These are phyloP conservation scores for Nemotelus pantherinus DNA, from an alignment of 2,888 invertebrate species.

Conservation along the genomic window DNA sequence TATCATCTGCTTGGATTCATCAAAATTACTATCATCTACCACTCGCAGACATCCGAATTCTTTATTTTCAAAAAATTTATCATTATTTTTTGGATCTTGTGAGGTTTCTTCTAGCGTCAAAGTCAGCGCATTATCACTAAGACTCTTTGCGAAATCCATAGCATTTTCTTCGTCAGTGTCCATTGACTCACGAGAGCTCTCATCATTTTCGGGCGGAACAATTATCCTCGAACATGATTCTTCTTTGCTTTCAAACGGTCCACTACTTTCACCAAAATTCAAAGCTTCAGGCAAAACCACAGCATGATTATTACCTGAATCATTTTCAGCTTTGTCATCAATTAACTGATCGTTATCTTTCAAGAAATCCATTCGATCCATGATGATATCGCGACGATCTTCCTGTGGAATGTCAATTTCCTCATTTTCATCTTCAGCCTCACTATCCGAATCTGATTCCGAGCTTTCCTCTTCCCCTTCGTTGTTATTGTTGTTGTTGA, in stretches of 20 bases:
- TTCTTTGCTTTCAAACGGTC: slow-evolving; percentile 46
- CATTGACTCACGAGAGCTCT: slow-evolving; percentile 52
- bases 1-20: slow-evolving; percentile 1
- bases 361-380: slow-evolving; percentile 49
- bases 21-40: slow-evolving; percentile 22
- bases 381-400: slow-evolving; percentile 45
- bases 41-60: slow-evolving; percentile 25
- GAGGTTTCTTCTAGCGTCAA: slow-evolving; percentile 28
- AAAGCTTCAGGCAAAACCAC: background rate
- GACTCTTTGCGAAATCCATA: slow-evolving; percentile 42
- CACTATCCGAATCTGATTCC: slow-evolving; percentile 42
- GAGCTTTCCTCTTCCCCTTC: slow-evolving; percentile 48
- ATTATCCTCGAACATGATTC: slow-evolving; percentile 18
- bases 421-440: slow-evolving; percentile 46
- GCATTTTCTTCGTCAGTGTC: slow-evolving; percentile 50
- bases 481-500: slow-evolving; percentile 45
- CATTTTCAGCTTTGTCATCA: slow-evolving; percentile 40
- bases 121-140: slow-evolving; percentile 22
- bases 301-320: slow-evolving; percentile 31
- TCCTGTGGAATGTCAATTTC: slow-evolving; percentile 35
- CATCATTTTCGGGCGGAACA: slow-evolving; percentile 51
- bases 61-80: slow-evolving; percentile 34
- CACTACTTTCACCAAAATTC: slow-evolving; percentile 46
- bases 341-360: slow-evolving; percentile 40
- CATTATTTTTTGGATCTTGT: slow-evolving; percentile 23